Base-by-base conservation (phyloP, 2,888 invertebrate genomes). In the Standfussiana lucernea region DNA sequence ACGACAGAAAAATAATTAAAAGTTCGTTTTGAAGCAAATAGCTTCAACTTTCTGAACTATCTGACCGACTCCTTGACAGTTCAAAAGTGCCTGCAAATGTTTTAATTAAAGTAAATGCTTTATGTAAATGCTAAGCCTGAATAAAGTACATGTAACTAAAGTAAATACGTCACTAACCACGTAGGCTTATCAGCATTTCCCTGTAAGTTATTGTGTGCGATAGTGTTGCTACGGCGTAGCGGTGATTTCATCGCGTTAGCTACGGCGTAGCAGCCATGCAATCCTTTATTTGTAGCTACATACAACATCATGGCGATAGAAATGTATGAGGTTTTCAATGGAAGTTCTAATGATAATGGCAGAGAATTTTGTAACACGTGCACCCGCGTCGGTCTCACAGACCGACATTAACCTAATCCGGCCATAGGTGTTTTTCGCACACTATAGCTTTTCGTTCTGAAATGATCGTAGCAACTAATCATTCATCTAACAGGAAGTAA, bases 181-280 rank as follows among this genome's bases (percentile, higher is more conserved):
- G 10, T 10, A 21, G 18, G 15, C 28, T 37, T 61, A 40, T 75
- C 45, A 47, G 24, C 15, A 74, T 37, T 59, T 18, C 5, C 10
- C 21, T 28, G 24, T 18, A 37, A 69, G 24, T 72, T 37, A 37
- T 32, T 53, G 50, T 53, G 7, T 28, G 50, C n/a, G 15, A 45
- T 61, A 37, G 0, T 62, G 28, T 28, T n/a, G 35, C 72, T 79
- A 70, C 45, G 79, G 45, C 53, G 79, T 71, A 78, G 72, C 47
- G 1, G 47, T 35, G 59, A 47, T 68, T 11, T 21, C 35, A 45
- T 45, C 42, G 21, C 15, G 13, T 11, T 13, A 7, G 56, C 72
- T 78, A 80, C 72, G 78, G 47, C 72, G 72, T 59, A 59, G 73
- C 53, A 42, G 18, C 24, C 50, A 45, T 45, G 53, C 13, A 37